Evolutionary conservation across 2,113 vertebrate genomes (phyloP).

Genomic region (Plestiodon gilberti): DNA sequence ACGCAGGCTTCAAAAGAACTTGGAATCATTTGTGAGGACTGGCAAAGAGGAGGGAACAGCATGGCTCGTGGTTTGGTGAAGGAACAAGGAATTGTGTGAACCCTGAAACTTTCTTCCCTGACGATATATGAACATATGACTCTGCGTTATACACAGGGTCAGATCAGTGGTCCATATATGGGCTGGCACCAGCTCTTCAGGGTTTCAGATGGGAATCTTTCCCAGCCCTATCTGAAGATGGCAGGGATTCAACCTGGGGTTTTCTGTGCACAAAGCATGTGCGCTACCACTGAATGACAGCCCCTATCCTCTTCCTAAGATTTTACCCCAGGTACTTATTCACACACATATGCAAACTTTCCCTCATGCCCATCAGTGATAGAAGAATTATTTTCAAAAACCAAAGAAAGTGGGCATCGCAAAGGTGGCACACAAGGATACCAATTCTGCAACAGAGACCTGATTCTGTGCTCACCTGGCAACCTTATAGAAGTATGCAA

Average conservation of each 20-base stretch:
- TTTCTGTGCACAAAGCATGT: too few relatives aligned
- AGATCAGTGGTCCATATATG: neutral
- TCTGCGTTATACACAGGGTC: neutral
- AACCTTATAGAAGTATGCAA: neutral
- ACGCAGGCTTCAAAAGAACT: neutral
- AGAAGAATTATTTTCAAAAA: neutral
- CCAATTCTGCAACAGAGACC: neutral
- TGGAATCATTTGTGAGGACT: neutral
- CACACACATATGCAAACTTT: neutral
- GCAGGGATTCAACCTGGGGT: too few relatives aligned
- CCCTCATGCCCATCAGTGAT: neutral
- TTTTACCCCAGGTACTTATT: too few relatives aligned
- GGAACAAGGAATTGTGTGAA: neutral
- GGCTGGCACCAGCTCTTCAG: too few relatives aligned
- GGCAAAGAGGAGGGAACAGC: neutral
- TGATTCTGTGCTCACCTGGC: neutral
- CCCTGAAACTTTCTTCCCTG: neutral
- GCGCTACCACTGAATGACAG: too few relatives aligned
- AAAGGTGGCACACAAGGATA: too few relatives aligned
- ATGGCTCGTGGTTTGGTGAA: neutral
- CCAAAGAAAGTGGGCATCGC: neutral
- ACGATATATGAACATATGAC: neutral
- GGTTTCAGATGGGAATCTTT: too few relatives aligned
- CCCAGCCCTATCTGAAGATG: too few relatives aligned
- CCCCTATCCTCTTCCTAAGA: too few relatives aligned